Evolutionary conservation across 2,797 vertebrate species (phyloP), one percentile per base, ranked within the genome.

Genomic region (Chelonia mydas): DNA sequence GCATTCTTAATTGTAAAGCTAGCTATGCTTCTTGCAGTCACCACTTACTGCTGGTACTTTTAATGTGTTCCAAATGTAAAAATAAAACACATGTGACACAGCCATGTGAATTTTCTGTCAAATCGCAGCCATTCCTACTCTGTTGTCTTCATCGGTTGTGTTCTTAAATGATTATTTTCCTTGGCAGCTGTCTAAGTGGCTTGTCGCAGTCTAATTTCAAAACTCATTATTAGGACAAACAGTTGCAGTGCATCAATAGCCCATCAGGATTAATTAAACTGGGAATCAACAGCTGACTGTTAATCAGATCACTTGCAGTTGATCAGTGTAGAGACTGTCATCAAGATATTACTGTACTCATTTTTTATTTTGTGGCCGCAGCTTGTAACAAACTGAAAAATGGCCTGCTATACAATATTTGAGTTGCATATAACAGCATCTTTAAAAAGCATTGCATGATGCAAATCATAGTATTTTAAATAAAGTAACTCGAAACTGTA

Each of bases 201-300:
- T 98, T 98, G 98, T 98, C 98, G 98, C 98, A 98, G 95, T 99
- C 99, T 99, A 99, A 99, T 99, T 99, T 99, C 98, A 99, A 98
- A 99, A 98, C 98, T 99, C 99, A 99, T 99, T 99, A 99, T 98
- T 99, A 99, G 99, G 99, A 99, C 99, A 98, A 99, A 99, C 99
- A 99, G 99, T 99, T 99, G 99, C 97, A 96, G 98, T 89, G 98
- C 99, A 98, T 99, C 99, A 99, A 99, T 99, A 99, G 98, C 98
- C 99, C 99, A 99, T 99, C 99, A 99, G 98, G 99, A 99, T 99
- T 99, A 99, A 99, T 99, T 99, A 99, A 99, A 98, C 98, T 98
- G 98, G 98, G 98, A 99, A 98, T 98, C 98, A 99, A 99, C 99
- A 99, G 99, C 98, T 99, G 98, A 99, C 98, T 98, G 99, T 99